Evolutionary conservation across 2,113 vertebrate species (phyloP).

Genomic region (Miniopterus natalensis): DNA sequence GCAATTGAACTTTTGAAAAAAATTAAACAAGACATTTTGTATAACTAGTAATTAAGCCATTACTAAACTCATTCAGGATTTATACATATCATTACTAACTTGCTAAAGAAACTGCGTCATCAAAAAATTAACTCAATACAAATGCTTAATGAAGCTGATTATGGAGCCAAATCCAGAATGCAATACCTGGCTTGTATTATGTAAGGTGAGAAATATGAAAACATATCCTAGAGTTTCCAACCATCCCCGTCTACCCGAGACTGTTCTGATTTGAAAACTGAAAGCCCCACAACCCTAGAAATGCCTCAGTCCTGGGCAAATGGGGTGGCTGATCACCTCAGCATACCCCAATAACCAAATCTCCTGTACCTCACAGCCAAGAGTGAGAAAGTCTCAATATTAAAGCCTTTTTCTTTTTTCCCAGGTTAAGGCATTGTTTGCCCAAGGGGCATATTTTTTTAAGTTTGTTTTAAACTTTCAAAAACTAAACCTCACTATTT

Average conservation of each 20-base stretch:
- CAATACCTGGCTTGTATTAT: background rate
- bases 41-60: constrained; percentile 35
- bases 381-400: background rate
- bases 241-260: background rate
- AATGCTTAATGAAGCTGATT: background rate
- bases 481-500: background rate
- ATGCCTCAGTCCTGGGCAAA: background rate
- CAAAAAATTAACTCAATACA: constrained; percentile 22
- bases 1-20: constrained; percentile 56
- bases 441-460: background rate
- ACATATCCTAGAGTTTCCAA: background rate
- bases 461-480: constrained; percentile 50
- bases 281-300: background rate
- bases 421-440: background rate
- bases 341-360: background rate
- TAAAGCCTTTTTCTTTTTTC: background rate
- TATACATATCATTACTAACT: constrained; percentile 36
- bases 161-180: constrained; percentile 7
- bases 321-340: background rate
- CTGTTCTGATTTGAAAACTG: background rate
- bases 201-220: constrained; percentile 25
- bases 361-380: background rate
- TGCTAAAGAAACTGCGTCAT: constrained; percentile 11
- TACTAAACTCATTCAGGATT: constrained; percentile 42
- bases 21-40: constrained; percentile 42